Evolutionary conservation across 2,888 invertebrate species (phyloP).

Genomic region (Asteroscopus sphinx): DNA sequence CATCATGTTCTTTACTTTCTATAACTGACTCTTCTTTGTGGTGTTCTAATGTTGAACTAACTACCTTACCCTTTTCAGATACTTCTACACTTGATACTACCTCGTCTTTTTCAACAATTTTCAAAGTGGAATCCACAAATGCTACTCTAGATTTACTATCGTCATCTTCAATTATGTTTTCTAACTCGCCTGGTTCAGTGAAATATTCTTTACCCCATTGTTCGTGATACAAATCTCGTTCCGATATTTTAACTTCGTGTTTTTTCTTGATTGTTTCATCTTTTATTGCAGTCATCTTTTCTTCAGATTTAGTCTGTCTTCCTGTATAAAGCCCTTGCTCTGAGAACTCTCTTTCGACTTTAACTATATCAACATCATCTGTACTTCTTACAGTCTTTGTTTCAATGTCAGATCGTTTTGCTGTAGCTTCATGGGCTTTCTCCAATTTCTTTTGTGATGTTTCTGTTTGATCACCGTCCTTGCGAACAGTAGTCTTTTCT

Average conservation of each 20-base stretch:
- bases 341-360: constrained; percentile 82
- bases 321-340: constrained; percentile 86
- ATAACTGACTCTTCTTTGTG: constrained; percentile 86
- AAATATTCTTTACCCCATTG: constrained; percentile 89
- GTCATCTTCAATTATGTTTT: constrained; percentile 84
- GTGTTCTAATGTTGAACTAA: constrained; percentile 84
- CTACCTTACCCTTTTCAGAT: constrained; percentile 84
- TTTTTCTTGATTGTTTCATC: constrained; percentile 86
- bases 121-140: constrained; percentile 81
- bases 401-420: constrained; percentile 84
- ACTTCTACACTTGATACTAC: constrained; percentile 81
- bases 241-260: constrained; percentile 87
- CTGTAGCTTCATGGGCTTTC: constrained; percentile 87
- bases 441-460: constrained; percentile 87
- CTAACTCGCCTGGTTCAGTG: constrained; percentile 84
- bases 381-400: constrained; percentile 84
- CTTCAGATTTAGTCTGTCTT: constrained; percentile 84
- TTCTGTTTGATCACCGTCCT: constrained; percentile 85
- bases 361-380: constrained; percentile 81
- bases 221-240: constrained; percentile 86
- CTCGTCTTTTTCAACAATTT: constrained; percentile 86
- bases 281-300: constrained; percentile 86
- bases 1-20: constrained; percentile 87
- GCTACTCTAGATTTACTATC: constrained; percentile 80
- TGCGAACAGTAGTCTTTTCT: constrained; percentile 84